Evolutionary conservation across 2,888 invertebrate species (phyloP).

Genomic region (Zygaena filipendulae): DNA sequence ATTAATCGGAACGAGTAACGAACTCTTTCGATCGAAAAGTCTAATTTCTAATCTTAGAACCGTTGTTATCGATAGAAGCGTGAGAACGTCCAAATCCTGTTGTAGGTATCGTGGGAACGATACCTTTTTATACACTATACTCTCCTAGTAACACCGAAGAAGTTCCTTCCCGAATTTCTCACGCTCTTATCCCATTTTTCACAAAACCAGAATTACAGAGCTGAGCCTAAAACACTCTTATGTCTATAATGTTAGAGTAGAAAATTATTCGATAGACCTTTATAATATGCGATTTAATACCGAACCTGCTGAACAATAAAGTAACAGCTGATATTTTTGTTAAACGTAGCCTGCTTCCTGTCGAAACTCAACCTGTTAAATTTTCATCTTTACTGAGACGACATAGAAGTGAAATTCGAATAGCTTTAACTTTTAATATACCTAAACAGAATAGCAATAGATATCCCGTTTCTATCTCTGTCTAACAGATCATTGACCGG

Average conservation of each 20-base stretch:
- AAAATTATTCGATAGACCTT: no score
- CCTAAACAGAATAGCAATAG: conserved; percentile 20
- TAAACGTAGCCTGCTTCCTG: conserved; percentile 31
- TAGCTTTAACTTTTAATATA: conserved; percentile 2
- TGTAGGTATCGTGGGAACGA: no score
- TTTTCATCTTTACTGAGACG: conserved; percentile 6
- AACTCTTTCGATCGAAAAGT: no score
- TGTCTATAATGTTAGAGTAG: fast-evolving
- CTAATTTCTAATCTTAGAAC: no score
- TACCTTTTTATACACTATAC: conserved; percentile 28
- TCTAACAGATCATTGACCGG: conserved; percentile 45
- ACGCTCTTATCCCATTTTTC: conserved; percentile 51
- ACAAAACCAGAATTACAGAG: conserved; percentile 31
- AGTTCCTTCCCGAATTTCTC: conserved; percentile 67
- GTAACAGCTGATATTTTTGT: conserved; percentile 33
- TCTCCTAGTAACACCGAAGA: conserved; percentile 55
- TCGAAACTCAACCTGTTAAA: conserved; percentile 2
- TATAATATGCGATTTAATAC: no score
- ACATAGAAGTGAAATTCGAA: conserved; percentile 14
- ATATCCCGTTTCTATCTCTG: conserved; percentile 48
- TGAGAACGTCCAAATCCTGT: no score
- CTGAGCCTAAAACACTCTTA: conserved; percentile 21
- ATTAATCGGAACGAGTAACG: no score
- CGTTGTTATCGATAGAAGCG: no score
- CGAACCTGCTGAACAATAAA: no score